Conservation (phyloP, 1,140 invertebrate species). For the Achroia grisella region DNA sequence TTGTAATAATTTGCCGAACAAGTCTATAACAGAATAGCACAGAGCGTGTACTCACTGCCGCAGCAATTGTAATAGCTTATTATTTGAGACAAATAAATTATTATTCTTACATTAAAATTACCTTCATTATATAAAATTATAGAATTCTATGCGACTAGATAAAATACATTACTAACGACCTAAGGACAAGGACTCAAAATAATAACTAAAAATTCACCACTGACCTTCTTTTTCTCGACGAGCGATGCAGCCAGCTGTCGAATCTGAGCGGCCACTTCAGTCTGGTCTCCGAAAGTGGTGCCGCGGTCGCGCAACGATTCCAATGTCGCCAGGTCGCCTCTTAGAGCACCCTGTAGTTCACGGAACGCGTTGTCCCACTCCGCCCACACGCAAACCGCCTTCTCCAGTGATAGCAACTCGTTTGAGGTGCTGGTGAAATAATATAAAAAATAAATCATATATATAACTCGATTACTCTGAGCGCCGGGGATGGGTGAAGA, state of each 20-base stretch:
- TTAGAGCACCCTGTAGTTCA: constrained; percentile 68
- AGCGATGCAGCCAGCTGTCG: constrained; percentile 58
- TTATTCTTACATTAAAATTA: no score
- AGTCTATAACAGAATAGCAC: no score
- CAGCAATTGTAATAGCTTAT: no score
- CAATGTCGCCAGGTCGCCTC: constrained; percentile 68
- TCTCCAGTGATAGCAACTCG: constrained; percentile 64
- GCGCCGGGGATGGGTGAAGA: no score
- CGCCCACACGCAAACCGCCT: constrained; percentile 67
- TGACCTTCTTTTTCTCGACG: constrained; percentile 65
- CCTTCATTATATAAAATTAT: no score
- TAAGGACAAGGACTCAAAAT: no score
- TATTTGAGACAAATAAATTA: no score
- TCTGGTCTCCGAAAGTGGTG: constrained; percentile 39
- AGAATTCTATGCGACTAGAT: no score
- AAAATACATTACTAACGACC: no score
- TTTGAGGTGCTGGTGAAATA: constrained; percentile 50
- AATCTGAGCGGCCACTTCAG: constrained; percentile 57
- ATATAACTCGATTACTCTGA: no score
- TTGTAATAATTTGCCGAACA: no score
- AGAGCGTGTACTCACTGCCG: no score
- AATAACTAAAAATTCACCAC: background rate
- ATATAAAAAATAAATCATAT: background rate
- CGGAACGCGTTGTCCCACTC: constrained; percentile 73
- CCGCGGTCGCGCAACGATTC: constrained; percentile 51